phyloP scores from a whole-genome alignment of 2,888 invertebrate species.

The Cephus runcator region DNA sequence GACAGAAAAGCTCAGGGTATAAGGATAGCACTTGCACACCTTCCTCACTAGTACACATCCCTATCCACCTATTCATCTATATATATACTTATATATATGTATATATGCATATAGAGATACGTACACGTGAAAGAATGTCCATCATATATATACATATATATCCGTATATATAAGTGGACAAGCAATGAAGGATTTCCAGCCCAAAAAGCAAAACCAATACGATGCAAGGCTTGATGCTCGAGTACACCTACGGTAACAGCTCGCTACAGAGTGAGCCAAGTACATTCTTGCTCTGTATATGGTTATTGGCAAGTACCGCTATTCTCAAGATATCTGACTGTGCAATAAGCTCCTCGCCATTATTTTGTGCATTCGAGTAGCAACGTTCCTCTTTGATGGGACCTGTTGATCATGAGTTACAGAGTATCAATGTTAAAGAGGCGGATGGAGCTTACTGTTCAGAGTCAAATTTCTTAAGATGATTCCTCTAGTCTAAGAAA shows the following conservation, averaged over 20 bases:
- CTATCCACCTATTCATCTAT: slow-evolving; percentile 57
- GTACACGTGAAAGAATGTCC: not conserved
- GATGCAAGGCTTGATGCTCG: slow-evolving; percentile 66
- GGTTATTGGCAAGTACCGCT: slow-evolving; percentile 54
- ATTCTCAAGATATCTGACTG: slow-evolving; percentile 54
- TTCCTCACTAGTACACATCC: slow-evolving; percentile 58
- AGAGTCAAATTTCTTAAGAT: slow-evolving; percentile 58
- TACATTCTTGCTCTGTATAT: slow-evolving; percentile 58
- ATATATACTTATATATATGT: not conserved
- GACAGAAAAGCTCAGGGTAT: not conserved
- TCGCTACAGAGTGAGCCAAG: slow-evolving; percentile 63
- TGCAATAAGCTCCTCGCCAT: not conserved
- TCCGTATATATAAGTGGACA: slow-evolving; percentile 52
- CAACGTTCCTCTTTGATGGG: too few relatives aligned
- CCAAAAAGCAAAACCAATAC: slow-evolving; percentile 67
- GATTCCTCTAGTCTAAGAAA: slow-evolving; percentile 58
- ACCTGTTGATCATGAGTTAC: too few relatives aligned
- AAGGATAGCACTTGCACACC: slow-evolving; percentile 61
- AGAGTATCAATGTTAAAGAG: not conserved
- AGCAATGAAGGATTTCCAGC: slow-evolving; percentile 66
- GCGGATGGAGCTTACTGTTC: slow-evolving; percentile 22
- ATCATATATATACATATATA: slow-evolving; percentile 10
- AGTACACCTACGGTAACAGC: slow-evolving; percentile 63
- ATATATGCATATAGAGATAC: not conserved
- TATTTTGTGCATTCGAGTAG: not conserved